A percentile compares a stretch with the other conserved stretches of the same genome.
Evolutionary conservation across 2,797 vertebrate species (phyloP).

Genomic region (Schizopygopsis pylzovi): DNA sequence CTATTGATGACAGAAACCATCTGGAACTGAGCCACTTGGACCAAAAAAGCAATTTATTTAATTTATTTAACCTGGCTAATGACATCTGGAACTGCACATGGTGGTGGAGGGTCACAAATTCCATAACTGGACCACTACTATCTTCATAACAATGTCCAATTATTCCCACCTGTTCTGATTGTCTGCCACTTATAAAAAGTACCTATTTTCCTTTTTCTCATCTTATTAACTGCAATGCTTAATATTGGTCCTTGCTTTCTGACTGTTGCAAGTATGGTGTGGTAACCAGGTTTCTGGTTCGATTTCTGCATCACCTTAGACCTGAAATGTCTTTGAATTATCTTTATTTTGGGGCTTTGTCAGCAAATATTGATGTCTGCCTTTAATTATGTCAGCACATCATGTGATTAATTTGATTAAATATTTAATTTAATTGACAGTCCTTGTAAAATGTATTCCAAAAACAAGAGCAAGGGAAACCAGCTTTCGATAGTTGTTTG

Average conservation of each 20-base stretch:
- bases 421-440: background rate
- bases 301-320: background rate
- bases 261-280: background rate
- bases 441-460: background rate
- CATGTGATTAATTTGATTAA: background rate
- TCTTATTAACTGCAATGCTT: background rate
- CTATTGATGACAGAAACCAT: background rate
- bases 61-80: background rate
- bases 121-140: conserved; percentile 4
- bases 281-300: background rate
- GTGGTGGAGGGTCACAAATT: background rate
- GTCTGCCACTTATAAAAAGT: background rate
- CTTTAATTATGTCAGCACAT: background rate
- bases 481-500: background rate
- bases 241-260: background rate
- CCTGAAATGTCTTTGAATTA: background rate
- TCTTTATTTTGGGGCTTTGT: background rate
- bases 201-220: background rate
- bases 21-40: background rate
- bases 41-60: background rate
- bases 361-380: background rate
- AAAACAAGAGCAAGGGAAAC: background rate
- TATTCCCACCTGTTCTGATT: background rate
- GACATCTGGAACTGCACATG: background rate
- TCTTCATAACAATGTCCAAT: background rate